Conservation (phyloP, 1,140 invertebrate genomes). For the Microplitis mediator region DNA sequence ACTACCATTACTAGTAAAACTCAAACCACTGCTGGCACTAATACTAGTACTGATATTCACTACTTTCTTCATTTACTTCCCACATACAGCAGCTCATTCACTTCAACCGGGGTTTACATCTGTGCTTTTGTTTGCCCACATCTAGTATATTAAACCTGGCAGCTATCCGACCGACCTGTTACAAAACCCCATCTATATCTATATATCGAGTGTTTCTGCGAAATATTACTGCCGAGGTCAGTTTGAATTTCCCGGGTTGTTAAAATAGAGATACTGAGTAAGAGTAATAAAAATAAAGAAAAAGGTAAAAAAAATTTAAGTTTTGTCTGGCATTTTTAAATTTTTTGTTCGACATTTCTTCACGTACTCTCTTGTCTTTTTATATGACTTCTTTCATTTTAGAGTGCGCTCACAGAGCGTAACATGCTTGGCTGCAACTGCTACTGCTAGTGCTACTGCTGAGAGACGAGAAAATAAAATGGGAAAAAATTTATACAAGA, state of each 20-base stretch:
- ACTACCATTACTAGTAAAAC: conserved; percentile 6
- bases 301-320: not conserved
- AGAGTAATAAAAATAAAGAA: not conserved
- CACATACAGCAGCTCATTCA: conserved; percentile 45
- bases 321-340: not conserved
- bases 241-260: not conserved
- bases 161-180: conserved; percentile 20
- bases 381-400: not conserved
- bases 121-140: conserved; percentile 62
- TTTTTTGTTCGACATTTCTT: not conserved
- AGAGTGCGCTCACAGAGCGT: no score
- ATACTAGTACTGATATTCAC: conserved; percentile 10
- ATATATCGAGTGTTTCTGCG: conserved; percentile 37
- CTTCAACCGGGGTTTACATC: conserved; percentile 48
- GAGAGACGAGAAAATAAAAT: no score
- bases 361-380: not conserved
- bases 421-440: no score
- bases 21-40: conserved; percentile 22
- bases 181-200: not conserved
- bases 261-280: not conserved
- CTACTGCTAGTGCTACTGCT: no score
- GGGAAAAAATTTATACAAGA: no score
- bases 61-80: conserved; percentile 36
- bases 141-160: conserved; percentile 58
- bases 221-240: conserved; percentile 38